A percentile compares a stretch with the other conserved stretches of the same genome.
phyloP scores from a whole-genome alignment of 2,888 invertebrate genomes.

The Criorhina ranunculi region DNA sequence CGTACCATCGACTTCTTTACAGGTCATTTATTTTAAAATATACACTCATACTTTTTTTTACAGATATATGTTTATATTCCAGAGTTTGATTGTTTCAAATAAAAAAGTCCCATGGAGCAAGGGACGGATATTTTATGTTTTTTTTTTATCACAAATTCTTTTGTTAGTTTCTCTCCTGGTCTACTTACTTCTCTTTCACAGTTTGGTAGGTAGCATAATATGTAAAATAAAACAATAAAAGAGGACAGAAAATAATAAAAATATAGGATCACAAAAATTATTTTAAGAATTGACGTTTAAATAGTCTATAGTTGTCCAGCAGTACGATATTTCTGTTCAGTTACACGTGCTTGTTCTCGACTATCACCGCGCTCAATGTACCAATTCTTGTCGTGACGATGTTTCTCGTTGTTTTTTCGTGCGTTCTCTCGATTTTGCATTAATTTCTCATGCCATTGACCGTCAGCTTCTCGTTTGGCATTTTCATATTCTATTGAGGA shows the following conservation, averaged over 20 bases:
- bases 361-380: constrained; percentile 81
- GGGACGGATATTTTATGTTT: not conserved
- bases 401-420: constrained; percentile 79
- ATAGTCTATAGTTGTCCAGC: constrained; percentile 14
- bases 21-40: constrained; percentile 65
- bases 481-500: constrained; percentile 57
- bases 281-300: constrained; percentile 31
- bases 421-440: constrained; percentile 82
- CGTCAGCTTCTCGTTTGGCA: constrained; percentile 75
- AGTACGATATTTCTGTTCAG: constrained; percentile 72
- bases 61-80: constrained; percentile 15
- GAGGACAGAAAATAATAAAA: constrained; percentile 30
- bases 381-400: constrained; percentile 81
- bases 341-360: constrained; percentile 81
- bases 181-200: constrained; percentile 9
- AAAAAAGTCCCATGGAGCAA: constrained; percentile 8
- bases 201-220: constrained; percentile 42
- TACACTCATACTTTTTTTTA: constrained; percentile 54
- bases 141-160: constrained; percentile 67
- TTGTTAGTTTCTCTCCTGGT: constrained; percentile 45
- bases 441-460: constrained; percentile 81
- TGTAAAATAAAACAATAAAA: constrained; percentile 9
- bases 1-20: constrained; percentile 30
- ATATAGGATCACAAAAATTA: constrained; percentile 63
- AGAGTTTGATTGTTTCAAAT: constrained; percentile 44